phyloP scores from a whole-genome alignment of 2,797 vertebrate species.

The Hemitrygon akajei region DNA sequence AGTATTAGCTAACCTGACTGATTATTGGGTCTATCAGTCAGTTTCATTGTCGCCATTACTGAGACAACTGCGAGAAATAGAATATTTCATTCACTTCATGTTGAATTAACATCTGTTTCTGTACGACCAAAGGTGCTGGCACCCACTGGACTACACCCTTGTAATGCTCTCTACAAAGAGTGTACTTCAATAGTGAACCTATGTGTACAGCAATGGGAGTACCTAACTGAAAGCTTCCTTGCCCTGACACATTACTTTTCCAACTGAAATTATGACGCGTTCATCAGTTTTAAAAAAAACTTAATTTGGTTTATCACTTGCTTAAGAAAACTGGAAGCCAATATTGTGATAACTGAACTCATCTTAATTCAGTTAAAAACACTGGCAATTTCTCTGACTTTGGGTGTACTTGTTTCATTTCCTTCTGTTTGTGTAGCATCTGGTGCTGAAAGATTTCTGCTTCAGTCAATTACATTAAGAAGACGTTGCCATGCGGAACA shows the following conservation, averaged over 20 bases:
- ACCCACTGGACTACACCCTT: background rate
- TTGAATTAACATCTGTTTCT: background rate
- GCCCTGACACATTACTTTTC: background rate
- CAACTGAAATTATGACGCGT: background rate
- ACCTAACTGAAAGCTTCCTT: background rate
- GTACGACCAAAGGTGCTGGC: no score
- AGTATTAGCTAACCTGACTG: no score
- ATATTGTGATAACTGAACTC: background rate
- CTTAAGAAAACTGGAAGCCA: background rate
- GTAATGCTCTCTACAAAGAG: no score
- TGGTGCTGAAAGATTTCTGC: background rate
- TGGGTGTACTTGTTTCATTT: background rate
- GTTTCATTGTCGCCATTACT: no score
- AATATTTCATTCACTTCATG: background rate
- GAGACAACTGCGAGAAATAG: background rate
- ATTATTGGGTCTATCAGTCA: no score
- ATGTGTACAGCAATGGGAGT: background rate
- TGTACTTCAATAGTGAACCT: background rate
- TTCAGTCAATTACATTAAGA: background rate
- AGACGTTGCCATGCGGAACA: background rate
- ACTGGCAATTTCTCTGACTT: background rate
- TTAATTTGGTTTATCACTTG: background rate
- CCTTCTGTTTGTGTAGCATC: background rate
- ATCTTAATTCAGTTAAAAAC: background rate
- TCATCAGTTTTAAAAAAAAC: background rate